A percentile compares a stretch with the other conserved stretches of the same genome.
These are phyloP conservation scores for Melanotaenia duboulayi DNA, from an alignment of 2,113 vertebrate species.

Conservation along the genomic window DNA sequence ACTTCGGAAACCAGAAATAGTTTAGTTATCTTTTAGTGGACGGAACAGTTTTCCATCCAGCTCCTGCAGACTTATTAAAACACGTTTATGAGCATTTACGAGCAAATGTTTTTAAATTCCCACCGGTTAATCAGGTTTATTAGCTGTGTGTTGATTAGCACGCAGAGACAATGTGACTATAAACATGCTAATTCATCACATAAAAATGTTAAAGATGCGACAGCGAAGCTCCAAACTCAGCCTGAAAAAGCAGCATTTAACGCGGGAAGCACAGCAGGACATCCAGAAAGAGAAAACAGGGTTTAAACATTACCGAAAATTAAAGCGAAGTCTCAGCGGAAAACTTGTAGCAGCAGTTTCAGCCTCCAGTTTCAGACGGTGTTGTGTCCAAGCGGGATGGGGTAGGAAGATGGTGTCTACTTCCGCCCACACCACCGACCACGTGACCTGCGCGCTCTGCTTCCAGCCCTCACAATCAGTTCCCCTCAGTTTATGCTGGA, in stretches of 20 bases:
- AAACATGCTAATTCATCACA: neutral
- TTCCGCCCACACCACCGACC: neutral
- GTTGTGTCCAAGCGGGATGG: neutral
- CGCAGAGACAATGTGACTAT: neutral
- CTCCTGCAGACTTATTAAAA: neutral
- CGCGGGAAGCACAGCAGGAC: neutral
- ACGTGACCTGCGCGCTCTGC: neutral
- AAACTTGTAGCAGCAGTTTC: neutral
- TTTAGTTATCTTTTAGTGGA: neutral
- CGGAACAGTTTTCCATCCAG: neutral
- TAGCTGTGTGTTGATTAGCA: neutral
- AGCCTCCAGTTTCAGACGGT: neutral
- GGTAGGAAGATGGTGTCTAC: neutral
- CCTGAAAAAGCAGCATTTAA: neutral
- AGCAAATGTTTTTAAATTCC: neutral
- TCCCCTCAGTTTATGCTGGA: too few species aligned
- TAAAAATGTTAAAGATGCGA: neutral
- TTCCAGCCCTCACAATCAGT: neutral
- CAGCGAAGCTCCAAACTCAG: neutral
- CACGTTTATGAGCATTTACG: neutral
- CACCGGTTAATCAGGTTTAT: neutral
- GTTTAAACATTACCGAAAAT: neutral
- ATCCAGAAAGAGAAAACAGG: neutral
- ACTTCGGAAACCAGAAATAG: neutral
- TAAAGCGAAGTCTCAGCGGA: neutral